Base-by-base conservation (phyloP, 2,797 vertebrate species). In the Pelochelys cantorii region DNA sequence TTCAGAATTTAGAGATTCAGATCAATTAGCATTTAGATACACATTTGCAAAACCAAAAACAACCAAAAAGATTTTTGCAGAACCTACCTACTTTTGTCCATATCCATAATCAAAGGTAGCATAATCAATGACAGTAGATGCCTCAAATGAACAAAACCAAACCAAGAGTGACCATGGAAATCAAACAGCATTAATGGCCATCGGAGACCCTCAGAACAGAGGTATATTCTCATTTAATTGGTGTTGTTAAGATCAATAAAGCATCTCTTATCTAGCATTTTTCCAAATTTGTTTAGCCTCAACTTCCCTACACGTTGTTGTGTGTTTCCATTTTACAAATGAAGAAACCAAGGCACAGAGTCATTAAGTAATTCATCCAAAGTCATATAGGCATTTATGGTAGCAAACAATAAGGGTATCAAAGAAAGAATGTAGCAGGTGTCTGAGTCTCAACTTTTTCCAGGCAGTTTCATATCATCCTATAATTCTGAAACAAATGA, bases 141-240 rank as follows among this genome's bases (percentile, higher is more conserved):
- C 71, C 90, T 92, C 0, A 0, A 42, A 37, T 82, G 60, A 89
- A 57, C 74, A 75, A 85, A 78, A 82, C 86, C 84, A 84, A 94
- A 86, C 83, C 92, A 93, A 79, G 90, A 86, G 52, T 57, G 56
- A 57, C 91, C 60, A 80, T 81, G 91, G 78, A 25, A 89, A 82
- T 1, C 80, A 86, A 92, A 93, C 87, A 84, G 54, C 56, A 92
- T 93, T 95, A 95, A 95, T 96, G 93, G 88, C 84, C 90, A 93
- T 87, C 92, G 93, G 90, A 92, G 92, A 65, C 84, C 92, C 80
- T 65, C 57, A 85, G 86, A 31, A 18, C 34, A 93, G 65, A 85
- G 88, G 27, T 90, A 93, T 74, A 86, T 71, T 86, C 86, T 90
- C 88, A 85, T n/a, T 91, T 48, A 75, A 90, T 81, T 90, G 90